Conservation (phyloP, 2,797 vertebrate species). For the Karalla daura region DNA sequence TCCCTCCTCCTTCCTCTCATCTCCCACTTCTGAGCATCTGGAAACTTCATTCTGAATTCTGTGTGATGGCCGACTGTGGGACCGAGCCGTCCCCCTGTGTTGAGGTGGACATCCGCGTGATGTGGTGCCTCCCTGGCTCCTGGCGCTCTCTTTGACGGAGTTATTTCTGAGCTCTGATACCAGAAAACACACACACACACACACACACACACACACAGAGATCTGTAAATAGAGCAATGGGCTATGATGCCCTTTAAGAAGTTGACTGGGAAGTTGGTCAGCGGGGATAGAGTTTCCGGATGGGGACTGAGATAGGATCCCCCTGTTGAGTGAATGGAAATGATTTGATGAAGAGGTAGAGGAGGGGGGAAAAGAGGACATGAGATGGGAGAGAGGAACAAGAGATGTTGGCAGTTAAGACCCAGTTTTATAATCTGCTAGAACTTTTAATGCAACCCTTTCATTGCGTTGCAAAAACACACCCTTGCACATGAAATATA, state of each 20-base stretch:
- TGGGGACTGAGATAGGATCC: conserved; percentile 48
- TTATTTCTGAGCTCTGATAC: conserved; percentile 66
- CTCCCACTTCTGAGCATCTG: conserved; percentile 44
- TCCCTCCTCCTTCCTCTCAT: conserved; percentile 38
- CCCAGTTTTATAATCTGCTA: not conserved
- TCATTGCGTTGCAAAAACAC: not conserved
- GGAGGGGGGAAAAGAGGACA: not conserved
- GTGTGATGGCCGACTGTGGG: conserved; percentile 31
- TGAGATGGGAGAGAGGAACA: not conserved
- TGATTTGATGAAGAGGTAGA: conserved; percentile 21
- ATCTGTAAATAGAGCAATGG: conserved; percentile 62
- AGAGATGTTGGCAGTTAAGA: not conserved
- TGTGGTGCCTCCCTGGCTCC: conserved; percentile 64
- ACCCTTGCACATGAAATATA: not conserved
- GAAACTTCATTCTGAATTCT: conserved; percentile 43
- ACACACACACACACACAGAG: conserved; percentile 27
- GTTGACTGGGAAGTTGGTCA: conserved; percentile 44
- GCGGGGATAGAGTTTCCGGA: conserved; percentile 55
- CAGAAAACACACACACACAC: conserved; percentile 49
- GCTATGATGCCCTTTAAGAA: conserved; percentile 62
- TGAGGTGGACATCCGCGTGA: conserved; percentile 49
- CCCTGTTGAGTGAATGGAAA: conserved; percentile 42
- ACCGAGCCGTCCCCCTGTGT: conserved; percentile 15
- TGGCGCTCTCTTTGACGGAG: conserved; percentile 46
- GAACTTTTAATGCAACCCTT: not conserved